These are phyloP conservation scores for Crax fasciolata DNA, from an alignment of 2,797 vertebrate genomes.

Conservation along the genomic window DNA sequence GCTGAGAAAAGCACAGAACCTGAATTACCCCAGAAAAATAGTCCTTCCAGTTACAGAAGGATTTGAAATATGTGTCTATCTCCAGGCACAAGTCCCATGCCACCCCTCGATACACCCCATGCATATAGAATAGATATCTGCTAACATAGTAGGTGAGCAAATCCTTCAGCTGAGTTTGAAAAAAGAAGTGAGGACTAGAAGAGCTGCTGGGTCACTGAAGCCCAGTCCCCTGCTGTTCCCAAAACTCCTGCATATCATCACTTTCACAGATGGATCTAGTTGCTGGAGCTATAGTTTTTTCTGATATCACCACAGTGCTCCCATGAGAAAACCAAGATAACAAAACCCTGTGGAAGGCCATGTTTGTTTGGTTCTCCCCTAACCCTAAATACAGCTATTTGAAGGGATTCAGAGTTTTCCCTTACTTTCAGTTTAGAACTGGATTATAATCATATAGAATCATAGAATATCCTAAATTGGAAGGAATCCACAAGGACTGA, in stretches of 20 bases:
- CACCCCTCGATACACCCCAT: accelerated
- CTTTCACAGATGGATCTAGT: conserved; percentile 31
- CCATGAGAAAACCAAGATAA: background rate
- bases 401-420: background rate
- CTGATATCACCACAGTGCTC: background rate
- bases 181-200: background rate
- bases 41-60: background rate
- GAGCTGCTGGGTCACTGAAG: background rate
- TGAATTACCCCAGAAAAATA: background rate
- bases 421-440: background rate
- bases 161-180: background rate
- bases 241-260: background rate
- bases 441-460: background rate
- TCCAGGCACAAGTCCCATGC: background rate
- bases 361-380: background rate
- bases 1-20: background rate
- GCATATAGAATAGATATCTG: background rate
- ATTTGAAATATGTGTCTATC: background rate
- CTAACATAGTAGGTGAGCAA: background rate
- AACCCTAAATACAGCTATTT: background rate
- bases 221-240: background rate
- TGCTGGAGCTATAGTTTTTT: background rate
- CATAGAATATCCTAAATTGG: background rate
- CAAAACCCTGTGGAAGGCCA: background rate
- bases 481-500: background rate